Base-by-base conservation (phyloP, 1,140 invertebrate genomes). In the Apis laboriosa region DNA sequence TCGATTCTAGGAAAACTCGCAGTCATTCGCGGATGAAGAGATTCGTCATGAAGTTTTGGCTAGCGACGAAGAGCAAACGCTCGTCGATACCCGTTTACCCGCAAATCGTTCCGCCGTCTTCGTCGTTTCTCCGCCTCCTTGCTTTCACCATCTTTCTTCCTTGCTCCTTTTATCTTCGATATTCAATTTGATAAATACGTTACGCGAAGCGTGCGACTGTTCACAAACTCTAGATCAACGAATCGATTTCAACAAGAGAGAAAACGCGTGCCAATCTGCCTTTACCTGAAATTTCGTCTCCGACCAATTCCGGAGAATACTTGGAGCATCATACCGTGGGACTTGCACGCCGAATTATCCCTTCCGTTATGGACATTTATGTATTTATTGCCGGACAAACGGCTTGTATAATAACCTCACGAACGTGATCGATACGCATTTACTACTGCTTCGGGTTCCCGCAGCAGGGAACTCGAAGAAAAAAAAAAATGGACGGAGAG, bases 381-480 rank as follows among this genome's bases (percentile, higher is more conserved):
- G 82, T 89, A 90, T 91, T 91, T 91, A 91, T 91, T 88, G 84
- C 83, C 81, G 86, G 85, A 90, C 89, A 91, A 91, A 88, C 80
- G 84, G 70, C 83, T 72, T 66, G 76, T 77, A 89, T 80, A 89
- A 89, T 88, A 77, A 82, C 80, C 75, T 84, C 80, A 84, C 80
- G 74, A 72, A 64, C 78, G 73, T 84, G 86, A 89, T 88, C 87
- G 85, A 85, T 90, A 80, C 76, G 75, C 76, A 79, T 84, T 68
- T 84, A 88, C 77, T 68, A 75, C 55, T 60, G 74, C 66, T 77
- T 58, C 74, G 66, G 75, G 67, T 61, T 67, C 64, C 56, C 66
- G 76, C 81, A 28, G 28, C 55, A 13, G 58, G 81, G 51, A 34
- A 21, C 28, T 76, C 28, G n/a, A 17, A 51, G 34, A 13, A 21